Evolutionary conservation across 1,140 invertebrate species (phyloP), one percentile per base, ranked within the genome.

Genomic region (Heliothis virescens): DNA sequence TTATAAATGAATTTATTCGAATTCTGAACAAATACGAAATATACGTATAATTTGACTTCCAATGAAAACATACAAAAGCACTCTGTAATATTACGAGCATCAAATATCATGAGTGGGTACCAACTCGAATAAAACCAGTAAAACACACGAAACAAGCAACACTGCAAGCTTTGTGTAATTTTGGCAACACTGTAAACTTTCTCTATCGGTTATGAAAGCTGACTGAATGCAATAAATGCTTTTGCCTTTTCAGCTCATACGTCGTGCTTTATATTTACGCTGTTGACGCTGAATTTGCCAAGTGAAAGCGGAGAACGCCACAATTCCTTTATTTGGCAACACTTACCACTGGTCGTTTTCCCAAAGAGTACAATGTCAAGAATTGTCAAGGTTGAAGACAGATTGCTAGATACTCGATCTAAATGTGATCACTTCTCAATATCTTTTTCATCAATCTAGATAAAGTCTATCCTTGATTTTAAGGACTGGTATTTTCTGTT

Each of bases 101-200:
- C 48, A 71, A 69, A 69, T 26, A 71, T 4, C 65, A 60, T 78
- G 69, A 57, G 48, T 16, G 2, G 21, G 21, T 26, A 26, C 21
- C 21, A 26, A 71, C 16, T 26, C 41, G 34, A 79, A 76, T 76
- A 76, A 71, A 79, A 67, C 62, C 15, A 59, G 59, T 77, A 57
- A 78, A 69, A 63, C 53, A 67, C 63, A 69, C 15, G 41, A 57
- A 59, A 79, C 65, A 59, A 69, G 76, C 59, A 29, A 52, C 63
- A 71, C 69, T 59, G 53, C 63, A 59, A 47, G 63, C 29, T 57
- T 55, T 79, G 29, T 67, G 65, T 79, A 57, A 69, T 79, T 79
- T 69, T 57, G 76, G 65, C 60, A 78, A 48, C 52, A 63, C 74
- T 18, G 48, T 34, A 76, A 63, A 76, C 74, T 76, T 76, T 65